Evolutionary conservation across 1,140 invertebrate genomes (phyloP).

Genomic region (Cydia pomonella): DNA sequence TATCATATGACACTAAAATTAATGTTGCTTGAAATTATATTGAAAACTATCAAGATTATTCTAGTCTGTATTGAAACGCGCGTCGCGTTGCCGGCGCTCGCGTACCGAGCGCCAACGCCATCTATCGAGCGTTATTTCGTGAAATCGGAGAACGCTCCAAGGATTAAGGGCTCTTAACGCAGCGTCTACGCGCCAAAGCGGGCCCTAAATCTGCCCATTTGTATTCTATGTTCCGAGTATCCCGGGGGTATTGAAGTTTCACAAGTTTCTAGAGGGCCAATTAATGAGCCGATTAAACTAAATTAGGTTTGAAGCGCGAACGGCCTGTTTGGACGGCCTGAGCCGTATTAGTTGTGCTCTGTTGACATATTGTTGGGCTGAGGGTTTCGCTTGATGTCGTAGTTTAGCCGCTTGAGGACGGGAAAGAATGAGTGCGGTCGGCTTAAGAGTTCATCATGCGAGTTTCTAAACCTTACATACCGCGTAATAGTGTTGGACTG

Average conservation of each 20-base stretch:
- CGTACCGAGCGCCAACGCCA: too few species aligned
- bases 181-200: conserved; percentile 43
- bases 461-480: conserved; percentile 8
- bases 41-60: too few species aligned
- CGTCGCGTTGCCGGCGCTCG: too few species aligned
- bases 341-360: conserved; percentile 41
- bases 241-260: conserved; percentile 60
- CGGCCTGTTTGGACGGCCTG: conserved; percentile 48
- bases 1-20: too few species aligned
- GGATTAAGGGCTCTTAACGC: too few species aligned
- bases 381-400: neutral
- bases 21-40: too few species aligned
- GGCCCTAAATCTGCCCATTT: conserved; percentile 61
- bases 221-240: conserved; percentile 55
- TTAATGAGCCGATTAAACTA: conserved; percentile 73
- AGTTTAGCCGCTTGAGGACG: conserved; percentile 6
- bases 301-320: conserved; percentile 68
- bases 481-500: neutral
- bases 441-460: conserved; percentile 10
- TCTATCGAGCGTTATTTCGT: too few species aligned
- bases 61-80: too few species aligned
- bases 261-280: conserved; percentile 61
- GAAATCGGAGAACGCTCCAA: too few species aligned
- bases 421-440: conserved; percentile 19
- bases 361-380: conserved; percentile 39